phyloP scores from a whole-genome alignment of 1,140 invertebrate genomes.

The Cotesia typhae region DNA sequence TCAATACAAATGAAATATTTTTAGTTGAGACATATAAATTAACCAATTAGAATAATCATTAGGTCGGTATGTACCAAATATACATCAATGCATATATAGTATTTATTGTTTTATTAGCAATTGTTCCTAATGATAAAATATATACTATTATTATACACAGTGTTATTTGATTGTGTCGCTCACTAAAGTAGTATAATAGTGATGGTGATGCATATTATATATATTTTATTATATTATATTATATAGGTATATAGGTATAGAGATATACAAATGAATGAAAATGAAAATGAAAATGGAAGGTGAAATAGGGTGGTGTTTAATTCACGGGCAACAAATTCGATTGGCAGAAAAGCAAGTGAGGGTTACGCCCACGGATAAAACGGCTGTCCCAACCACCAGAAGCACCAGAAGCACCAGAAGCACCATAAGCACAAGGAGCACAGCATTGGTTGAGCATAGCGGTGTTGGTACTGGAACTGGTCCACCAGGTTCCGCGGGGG shows the following conservation, averaged over 20 bases:
- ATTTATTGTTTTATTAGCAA: no score
- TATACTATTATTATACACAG: no score
- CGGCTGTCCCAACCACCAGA: constrained; percentile 43
- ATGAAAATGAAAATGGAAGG: constrained; percentile 14
- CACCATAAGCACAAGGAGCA: constrained; percentile 20
- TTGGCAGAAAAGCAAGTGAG: constrained; percentile 40
- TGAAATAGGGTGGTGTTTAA: constrained; percentile 22
- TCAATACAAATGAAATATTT: no score
- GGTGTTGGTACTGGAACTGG: constrained; percentile 47
- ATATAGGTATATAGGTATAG: background rate
- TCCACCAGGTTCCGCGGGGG: constrained; percentile 56
- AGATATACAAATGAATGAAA: background rate
- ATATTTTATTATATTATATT: background rate
- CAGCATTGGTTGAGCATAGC: constrained; percentile 48
- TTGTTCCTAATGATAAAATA: no score
- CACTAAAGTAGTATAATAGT: no score
- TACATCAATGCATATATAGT: no score
- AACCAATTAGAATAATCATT: no score
- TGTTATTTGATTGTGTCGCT: no score
- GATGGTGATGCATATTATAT: background rate
- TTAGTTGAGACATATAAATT: no score
- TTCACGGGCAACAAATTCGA: constrained; percentile 26
- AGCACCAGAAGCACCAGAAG: background rate
- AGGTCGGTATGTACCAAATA: no score
- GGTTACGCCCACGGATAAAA: constrained; percentile 46